A percentile compares a stretch with the other conserved stretches of the same genome.
Conservation (phyloP, 2,113 vertebrate genomes). For the Erinaceus europaeus region DNA sequence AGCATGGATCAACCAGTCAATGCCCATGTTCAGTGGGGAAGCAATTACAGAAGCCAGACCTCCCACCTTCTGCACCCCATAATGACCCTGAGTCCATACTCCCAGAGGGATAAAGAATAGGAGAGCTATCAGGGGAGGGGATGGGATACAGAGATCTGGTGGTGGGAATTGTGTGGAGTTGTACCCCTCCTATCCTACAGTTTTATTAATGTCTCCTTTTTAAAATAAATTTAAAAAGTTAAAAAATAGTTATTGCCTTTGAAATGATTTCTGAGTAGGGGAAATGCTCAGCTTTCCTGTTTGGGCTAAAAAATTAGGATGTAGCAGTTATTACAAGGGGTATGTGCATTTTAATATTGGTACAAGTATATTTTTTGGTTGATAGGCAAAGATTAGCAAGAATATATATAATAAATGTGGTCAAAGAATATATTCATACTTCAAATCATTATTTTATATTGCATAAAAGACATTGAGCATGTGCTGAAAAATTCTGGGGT, state of each 20-base stretch:
- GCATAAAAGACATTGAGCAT: background rate
- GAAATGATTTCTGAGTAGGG: constrained; percentile 12
- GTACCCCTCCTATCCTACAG: no score
- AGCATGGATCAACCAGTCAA: no score
- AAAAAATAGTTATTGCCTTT: constrained; percentile 11
- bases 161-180: no score
- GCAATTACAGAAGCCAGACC: no score
- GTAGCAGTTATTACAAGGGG: background rate
- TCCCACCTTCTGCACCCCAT: no score
- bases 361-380: constrained; percentile 12
- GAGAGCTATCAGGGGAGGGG: no score
- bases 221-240: no score
- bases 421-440: background rate
- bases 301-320: background rate
- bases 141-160: no score
- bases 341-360: background rate
- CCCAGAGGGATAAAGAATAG: no score
- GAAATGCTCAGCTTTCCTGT: background rate
- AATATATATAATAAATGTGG: background rate
- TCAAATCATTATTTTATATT: background rate
- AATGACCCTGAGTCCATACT: no score
- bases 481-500: background rate
- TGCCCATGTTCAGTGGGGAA: no score
- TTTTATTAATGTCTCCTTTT: no score
- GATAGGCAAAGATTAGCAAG: background rate